phyloP scores from a whole-genome alignment of 2,888 invertebrate genomes.

The Aporophyla nigra region DNA sequence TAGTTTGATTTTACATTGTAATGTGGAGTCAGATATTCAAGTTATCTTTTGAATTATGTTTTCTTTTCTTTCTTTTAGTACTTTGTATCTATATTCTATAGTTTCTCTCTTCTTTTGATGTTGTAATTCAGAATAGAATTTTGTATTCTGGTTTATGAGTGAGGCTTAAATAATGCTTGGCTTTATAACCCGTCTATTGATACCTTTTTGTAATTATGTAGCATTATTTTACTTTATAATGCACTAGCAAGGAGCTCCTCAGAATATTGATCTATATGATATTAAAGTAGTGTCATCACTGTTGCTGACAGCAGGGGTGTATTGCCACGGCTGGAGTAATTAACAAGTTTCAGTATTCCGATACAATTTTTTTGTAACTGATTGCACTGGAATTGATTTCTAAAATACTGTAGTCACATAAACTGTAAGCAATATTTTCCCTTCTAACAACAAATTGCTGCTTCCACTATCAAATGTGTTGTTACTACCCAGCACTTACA shows the following conservation, averaged over 20 bases:
- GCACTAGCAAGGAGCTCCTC: too few relatives aligned
- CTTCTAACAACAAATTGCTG: too few relatives aligned
- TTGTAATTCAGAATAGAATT: not conserved
- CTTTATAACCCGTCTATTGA: too few relatives aligned
- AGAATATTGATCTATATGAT: too few relatives aligned
- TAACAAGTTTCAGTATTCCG: too few relatives aligned
- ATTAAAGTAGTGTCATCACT: too few relatives aligned
- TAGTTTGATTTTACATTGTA: constrained; percentile 38
- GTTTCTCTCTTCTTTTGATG: not conserved
- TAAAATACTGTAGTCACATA: not conserved
- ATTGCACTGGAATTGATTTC: not conserved
- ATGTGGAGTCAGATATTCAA: not conserved
- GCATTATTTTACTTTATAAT: not conserved
- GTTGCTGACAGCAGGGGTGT: too few relatives aligned
- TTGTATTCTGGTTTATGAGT: not conserved
- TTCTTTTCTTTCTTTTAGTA: not conserved
- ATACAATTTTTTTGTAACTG: too few relatives aligned
- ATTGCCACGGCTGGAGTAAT: too few relatives aligned
- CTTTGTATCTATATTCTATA: not conserved
- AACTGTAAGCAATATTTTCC: not conserved
- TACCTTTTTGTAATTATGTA: too few relatives aligned
- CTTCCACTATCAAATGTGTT: not conserved
- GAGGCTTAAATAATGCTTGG: too few relatives aligned
- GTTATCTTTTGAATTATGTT: not conserved
- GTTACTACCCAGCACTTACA: not conserved